Evolutionary conservation across 2,113 vertebrate species (phyloP), one percentile per base, ranked within the genome.

Genomic region (Hassar affinis): DNA sequence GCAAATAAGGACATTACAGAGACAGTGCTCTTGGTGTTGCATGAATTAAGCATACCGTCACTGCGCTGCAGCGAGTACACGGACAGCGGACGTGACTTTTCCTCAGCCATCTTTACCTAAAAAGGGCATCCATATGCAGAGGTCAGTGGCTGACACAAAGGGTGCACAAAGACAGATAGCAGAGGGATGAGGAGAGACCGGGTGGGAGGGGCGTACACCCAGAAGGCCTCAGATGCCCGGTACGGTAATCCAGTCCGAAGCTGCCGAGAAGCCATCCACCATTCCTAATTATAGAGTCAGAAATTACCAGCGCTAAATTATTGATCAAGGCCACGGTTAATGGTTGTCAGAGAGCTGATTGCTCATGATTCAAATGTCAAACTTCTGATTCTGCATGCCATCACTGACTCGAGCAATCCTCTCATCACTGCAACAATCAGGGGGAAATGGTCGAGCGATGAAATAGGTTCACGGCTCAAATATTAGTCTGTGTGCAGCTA

Each of bases 301-400:
- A 85, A 88, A 87, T 85, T 88, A 90, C 84, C 87, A 87, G 66
- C 66, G 52, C 79, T 91, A 83, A 90, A 90, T 90, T 87, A 89
- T 90, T 89, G 81, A 89, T 85, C 85, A 83, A 68, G 49, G 72
- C 80, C 78, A 79, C 80, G 83, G 86, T 83, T 84, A 82, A 85
- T 84, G 80, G 82, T 85, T 81, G 85, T 87, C 85, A 85, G 78
- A 72, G 81, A 86, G 81, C 66, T 87, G 81, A 82, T 82, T 52
- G 81, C 79, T 84, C 80, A 85, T 85, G 79, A 82, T 84, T 84
- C 68, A 81, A 83, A 83, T 62, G 86, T 79, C 81, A 79, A 80
- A 82, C 78, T 52, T 62, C 47, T 81, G 81, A 88, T 84, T 59
- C 51, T 38, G 49, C 45, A 56, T 75, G 80, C 52, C 78, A 79